Evolutionary conservation across 2,888 invertebrate genomes (phyloP).

Genomic region (Chydorus sphaericus): DNA sequence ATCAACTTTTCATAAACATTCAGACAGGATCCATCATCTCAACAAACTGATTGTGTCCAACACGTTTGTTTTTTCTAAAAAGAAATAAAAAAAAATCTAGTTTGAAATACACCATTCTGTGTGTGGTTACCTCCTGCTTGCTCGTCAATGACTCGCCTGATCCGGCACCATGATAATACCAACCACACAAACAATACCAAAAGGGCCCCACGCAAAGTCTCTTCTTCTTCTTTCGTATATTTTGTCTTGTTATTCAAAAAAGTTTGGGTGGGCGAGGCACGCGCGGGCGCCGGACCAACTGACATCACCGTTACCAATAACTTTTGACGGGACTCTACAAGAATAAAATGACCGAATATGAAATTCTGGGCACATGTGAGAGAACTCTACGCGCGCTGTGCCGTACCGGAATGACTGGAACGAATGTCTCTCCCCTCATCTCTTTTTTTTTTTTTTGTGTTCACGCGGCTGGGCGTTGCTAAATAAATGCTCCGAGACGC

Average conservation of each 20-base stretch:
- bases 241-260: not conserved
- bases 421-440: too few species aligned
- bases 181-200: too few species aligned
- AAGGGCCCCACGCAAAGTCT: not conserved
- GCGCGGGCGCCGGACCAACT: not conserved
- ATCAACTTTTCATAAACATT: too few species aligned
- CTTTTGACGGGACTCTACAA: not conserved
- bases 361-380: not conserved
- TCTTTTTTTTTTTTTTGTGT: too few species aligned
- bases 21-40: too few species aligned
- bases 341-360: not conserved
- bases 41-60: too few species aligned
- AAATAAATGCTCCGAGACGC: conserved; percentile 3
- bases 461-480: conserved; percentile 8
- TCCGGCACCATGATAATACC: not conserved
- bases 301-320: conserved; percentile 4
- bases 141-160: not conserved
- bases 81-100: too few species aligned
- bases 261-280: too few species aligned
- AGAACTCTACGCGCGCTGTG: not conserved
- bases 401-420: not conserved
- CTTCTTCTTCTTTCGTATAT: not conserved
- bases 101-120: too few species aligned
- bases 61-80: too few species aligned
- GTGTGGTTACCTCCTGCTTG: not conserved